Evolutionary conservation across 2,797 vertebrate species (phyloP), one percentile per base, ranked within the genome.

Genomic region (Anolis apletophallus): DNA sequence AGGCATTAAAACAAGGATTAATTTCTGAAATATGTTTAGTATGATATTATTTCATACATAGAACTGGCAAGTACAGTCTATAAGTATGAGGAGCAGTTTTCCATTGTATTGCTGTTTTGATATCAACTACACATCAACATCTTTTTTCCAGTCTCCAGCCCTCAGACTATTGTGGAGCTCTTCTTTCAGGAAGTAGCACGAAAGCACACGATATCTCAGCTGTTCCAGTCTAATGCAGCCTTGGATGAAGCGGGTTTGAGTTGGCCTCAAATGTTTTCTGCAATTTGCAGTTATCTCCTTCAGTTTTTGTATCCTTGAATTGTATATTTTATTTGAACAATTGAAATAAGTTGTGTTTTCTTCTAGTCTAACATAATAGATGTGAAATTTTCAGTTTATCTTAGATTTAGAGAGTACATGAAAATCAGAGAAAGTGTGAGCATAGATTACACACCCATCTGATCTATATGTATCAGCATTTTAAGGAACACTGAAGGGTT

Each of bases 271-370:
- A 96, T 98, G 92, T 93, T 98, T 80, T 97, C 98, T 1, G 96
- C 91, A 0, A 88, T 98, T 78, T 96, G 98, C 77, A 93, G 93
- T 78, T 97, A 97, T 72, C 97, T 99, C 17, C 95, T 98, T 46
- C 98, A 98, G 59, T 96, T 98, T 67, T 96, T 99, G 98, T 99
- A 99, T 99, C 98, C 97, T 97, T 94, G 93, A 86, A 69, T 71
- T 84, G 74, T 17, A 78, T 5, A 5, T 23, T 61, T n/a, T 68
- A 0, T 26, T 0, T 50, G 0, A 77, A 32, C 3, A 7, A 59
- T 64, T 29, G 46, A 59, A n/a, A 50, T 36, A 46, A 61, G 34
- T 34, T 40, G 40, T 36, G 55, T 17, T 76, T 81, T 75, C 23
- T 75, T 55, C 40, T 64, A 19, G 29, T 34, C 29, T 50, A 80